Evolutionary conservation across 2,113 vertebrate species (phyloP).

Genomic region (Theristicus caerulescens): DNA sequence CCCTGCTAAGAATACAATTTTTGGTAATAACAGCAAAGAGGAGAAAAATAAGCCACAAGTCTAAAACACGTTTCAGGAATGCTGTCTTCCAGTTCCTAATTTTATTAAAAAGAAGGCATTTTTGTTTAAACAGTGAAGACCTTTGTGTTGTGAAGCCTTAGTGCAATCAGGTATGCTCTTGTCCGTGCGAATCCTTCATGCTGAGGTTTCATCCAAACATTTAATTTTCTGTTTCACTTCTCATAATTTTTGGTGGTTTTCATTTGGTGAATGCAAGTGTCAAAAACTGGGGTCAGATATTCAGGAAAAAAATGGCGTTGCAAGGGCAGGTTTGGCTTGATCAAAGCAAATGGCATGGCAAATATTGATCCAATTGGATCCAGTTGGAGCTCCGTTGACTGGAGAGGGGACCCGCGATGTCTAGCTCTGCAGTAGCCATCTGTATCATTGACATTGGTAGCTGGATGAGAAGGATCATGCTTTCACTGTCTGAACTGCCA

Average conservation of each 20-base stretch:
- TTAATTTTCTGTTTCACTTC: not conserved
- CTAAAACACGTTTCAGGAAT: not conserved
- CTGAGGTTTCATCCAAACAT: not conserved
- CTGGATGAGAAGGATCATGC: not conserved
- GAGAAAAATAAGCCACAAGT: not conserved
- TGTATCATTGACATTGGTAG: not conserved
- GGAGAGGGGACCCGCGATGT: not conserved
- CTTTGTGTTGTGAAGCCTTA: not conserved
- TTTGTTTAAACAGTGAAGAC: not conserved
- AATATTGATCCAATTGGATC: rapidly evolving
- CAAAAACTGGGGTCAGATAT: not conserved
- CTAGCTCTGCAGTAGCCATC: not conserved
- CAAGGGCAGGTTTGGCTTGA: not conserved
- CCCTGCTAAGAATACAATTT: not conserved
- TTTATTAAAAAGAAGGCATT: not conserved
- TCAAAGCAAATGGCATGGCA: not conserved
- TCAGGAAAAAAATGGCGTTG: not conserved
- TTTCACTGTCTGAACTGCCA: not conserved
- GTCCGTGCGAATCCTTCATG: not conserved
- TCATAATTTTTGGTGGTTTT: not conserved
- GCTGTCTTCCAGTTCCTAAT: not conserved
- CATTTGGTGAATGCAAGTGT: not conserved
- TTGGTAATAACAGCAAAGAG: not conserved
- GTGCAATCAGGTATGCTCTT: not conserved
- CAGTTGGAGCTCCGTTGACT: not conserved